Base-by-base conservation (phyloP, 2,888 invertebrate genomes). In the Chydorus sphaericus region DNA sequence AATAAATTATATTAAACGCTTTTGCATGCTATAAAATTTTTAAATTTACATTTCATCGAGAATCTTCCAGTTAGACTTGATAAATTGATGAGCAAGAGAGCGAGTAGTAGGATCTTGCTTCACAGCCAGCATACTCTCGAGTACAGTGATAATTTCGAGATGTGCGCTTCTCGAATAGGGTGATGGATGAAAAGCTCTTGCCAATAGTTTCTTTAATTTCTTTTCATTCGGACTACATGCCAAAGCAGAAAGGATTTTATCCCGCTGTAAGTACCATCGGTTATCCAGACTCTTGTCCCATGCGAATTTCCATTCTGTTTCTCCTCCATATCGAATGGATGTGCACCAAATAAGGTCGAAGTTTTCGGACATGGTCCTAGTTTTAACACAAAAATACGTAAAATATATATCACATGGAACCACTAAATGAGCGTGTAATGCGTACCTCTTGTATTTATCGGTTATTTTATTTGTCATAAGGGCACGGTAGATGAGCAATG, bases 61-160 rank as follows among this genome's bases (percentile, higher is more conserved):
- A 28, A 23, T 23, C 26, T 44, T 28, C 44, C 44, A 44, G 23
- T 44, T 44, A n/a, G 23, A 26, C 23, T 16, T 26, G 10, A 44
- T 23, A 23, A 44, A 44, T 14, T 23, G 23, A 6, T 26, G 20
- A 14, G 28, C 44, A 23, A 44, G 23, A 5, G 26, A 44, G 18
- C 44, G 44, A 26, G 44, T 14, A 1, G 5, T 28, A 5, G 20
- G 44, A 44, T 44, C 28, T 23, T 44, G 26, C 7, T 4, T 8
- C n/a, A n/a, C n/a, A n/a, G n/a, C n/a, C n/a, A n/a, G n/a, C 44
- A 44, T 44, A 14, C 28, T 44, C 26, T 44, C 44, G n/a, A 44
- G 4, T 3, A 16, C n/a, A 8, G 23, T 26, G n/a, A 26, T 26
- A 14, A 28, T 44, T 4, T 44, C 44, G 6, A n/a, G n/a, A n/a